These are phyloP conservation scores for Otus sunia DNA, from an alignment of 2,113 vertebrate species.

Conservation along the genomic window DNA sequence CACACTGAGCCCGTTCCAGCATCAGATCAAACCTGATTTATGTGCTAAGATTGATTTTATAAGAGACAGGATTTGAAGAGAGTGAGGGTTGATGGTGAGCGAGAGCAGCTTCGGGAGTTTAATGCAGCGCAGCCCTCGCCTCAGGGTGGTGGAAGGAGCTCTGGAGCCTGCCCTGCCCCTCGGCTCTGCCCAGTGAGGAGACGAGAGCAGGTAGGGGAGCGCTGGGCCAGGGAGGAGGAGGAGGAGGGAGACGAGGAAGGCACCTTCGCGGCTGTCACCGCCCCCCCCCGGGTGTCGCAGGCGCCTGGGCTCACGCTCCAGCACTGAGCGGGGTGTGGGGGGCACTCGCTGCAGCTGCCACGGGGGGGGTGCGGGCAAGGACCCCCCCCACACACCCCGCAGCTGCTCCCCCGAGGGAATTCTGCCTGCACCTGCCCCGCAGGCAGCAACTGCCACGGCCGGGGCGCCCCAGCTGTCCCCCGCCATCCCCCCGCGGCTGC, in stretches of 20 bases:
- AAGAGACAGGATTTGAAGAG: not conserved
- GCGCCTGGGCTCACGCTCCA: no score
- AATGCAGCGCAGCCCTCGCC: accelerated
- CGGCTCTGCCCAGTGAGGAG: not conserved
- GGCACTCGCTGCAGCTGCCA: not conserved
- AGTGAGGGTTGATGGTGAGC: not conserved
- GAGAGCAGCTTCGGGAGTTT: not conserved
- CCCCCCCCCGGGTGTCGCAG: not conserved
- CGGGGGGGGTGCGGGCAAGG: no score
- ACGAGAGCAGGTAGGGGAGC: not conserved
- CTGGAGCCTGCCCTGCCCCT: not conserved
- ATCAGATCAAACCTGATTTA: accelerated
- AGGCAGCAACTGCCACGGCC: not conserved
- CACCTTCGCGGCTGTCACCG: accelerated
- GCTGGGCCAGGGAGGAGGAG: not conserved
- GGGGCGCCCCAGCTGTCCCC: not conserved
- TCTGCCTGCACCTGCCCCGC: not conserved
- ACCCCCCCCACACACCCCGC: not conserved
- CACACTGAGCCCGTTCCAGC: accelerated
- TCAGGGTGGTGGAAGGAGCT: not conserved
- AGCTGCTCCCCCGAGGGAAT: not conserved
- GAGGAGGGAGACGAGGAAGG: not conserved
- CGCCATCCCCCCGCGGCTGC: not conserved
- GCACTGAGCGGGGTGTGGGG: not conserved
- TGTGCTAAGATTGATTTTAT: accelerated